Evolutionary conservation across 1,140 invertebrate species (phyloP).

Genomic region (Bombus turneri): DNA sequence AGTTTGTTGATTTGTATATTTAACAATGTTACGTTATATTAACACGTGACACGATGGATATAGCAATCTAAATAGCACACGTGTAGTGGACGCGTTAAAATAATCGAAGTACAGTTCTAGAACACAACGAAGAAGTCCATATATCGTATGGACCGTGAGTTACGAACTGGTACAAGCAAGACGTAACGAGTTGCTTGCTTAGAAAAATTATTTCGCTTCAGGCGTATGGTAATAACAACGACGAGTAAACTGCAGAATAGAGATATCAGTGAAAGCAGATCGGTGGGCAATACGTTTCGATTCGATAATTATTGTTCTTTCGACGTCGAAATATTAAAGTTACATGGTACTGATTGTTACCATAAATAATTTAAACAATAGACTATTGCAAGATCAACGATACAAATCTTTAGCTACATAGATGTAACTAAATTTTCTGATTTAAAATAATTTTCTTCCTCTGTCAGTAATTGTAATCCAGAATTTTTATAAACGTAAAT

Average conservation of each 20-base stretch:
- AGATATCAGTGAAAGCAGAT: conserved; percentile 61
- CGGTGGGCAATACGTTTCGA: conserved; percentile 26
- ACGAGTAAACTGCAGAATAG: conserved; percentile 27
- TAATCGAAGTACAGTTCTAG: conserved; percentile 45
- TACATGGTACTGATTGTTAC: no score
- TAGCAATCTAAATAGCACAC: background rate
- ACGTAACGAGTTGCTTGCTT: conserved; percentile 45
- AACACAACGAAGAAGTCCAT: conserved; percentile 9
- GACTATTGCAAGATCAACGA: no score
- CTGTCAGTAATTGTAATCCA: no score
- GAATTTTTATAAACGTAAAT: no score
- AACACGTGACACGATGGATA: background rate
- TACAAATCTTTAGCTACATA: no score
- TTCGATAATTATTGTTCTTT: conserved; percentile 25
- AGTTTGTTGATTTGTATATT: background rate
- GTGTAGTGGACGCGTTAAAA: conserved; percentile 27
- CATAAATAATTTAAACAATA: no score
- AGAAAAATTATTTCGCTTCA: conserved; percentile 42
- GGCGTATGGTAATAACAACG: conserved; percentile 51
- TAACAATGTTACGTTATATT: background rate
- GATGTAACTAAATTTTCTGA: no score
- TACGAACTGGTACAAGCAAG: conserved; percentile 53
- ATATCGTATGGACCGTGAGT: conserved; percentile 32
- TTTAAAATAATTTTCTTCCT: no score
- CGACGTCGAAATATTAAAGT: background rate